These are phyloP conservation scores for Pomacea maculata DNA, from an alignment of 1,140 invertebrate species.

Conservation along the genomic window DNA sequence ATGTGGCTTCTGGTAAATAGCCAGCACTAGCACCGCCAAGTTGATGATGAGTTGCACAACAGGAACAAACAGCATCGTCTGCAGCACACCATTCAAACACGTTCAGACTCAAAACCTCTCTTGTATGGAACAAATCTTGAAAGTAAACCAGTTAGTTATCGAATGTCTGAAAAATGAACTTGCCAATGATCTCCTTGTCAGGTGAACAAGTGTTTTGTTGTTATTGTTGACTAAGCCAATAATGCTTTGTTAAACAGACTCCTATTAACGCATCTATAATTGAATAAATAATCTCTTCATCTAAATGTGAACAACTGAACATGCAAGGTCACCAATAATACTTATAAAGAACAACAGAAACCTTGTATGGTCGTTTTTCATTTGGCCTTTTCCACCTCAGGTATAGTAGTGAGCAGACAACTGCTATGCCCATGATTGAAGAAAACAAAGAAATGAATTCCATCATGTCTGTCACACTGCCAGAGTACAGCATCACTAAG, in stretches of 20 bases:
- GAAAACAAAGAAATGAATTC: slow-evolving; percentile 49
- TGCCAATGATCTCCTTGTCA: too few species aligned
- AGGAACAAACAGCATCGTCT: slow-evolving; percentile 44
- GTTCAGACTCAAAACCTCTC: not conserved
- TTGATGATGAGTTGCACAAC: slow-evolving; percentile 42
- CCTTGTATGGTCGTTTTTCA: slow-evolving; percentile 88
- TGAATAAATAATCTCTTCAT: too few species aligned
- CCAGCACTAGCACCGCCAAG: slow-evolving; percentile 43
- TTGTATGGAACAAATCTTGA: too few species aligned
- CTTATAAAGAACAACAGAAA: slow-evolving; percentile 60
- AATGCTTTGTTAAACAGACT: too few species aligned
- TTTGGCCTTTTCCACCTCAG: slow-evolving; percentile 89
- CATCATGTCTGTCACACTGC: slow-evolving; percentile 44
- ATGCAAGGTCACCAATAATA: too few species aligned
- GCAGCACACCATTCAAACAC: slow-evolving; percentile 13
- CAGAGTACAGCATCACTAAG: slow-evolving; percentile 43
- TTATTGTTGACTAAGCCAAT: too few species aligned
- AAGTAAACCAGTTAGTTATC: too few species aligned
- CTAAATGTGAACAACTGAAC: too few species aligned
- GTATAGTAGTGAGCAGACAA: slow-evolving; percentile 86
- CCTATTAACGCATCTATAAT: too few species aligned
- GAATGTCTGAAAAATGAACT: too few species aligned
- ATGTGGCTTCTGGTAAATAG: slow-evolving; percentile 74
- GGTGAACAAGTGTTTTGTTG: too few species aligned
- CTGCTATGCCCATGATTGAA: slow-evolving; percentile 72